These are phyloP conservation scores for Myrmophylax atrothorax DNA, from an alignment of 2,113 vertebrate species.

Conservation along the genomic window DNA sequence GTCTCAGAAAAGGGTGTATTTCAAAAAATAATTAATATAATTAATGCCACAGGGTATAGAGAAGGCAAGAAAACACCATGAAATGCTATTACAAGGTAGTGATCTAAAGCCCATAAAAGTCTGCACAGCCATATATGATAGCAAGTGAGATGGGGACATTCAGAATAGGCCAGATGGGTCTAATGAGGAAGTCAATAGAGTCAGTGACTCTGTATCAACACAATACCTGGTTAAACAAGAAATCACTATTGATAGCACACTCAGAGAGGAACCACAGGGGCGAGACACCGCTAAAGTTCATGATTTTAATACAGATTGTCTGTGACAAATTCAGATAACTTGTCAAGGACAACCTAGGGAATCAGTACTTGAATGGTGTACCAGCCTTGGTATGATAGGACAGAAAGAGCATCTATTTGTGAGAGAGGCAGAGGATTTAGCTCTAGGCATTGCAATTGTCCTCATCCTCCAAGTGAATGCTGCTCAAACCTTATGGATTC, in stretches of 20 bases:
- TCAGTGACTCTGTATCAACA: background rate
- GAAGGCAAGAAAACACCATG: background rate
- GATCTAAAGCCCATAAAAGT: background rate
- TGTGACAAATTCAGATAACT: background rate
- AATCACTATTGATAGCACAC: background rate
- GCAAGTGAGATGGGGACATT: background rate
- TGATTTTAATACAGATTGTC: background rate
- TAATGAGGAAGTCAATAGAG: background rate
- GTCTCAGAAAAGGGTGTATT: background rate
- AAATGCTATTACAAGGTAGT: background rate
- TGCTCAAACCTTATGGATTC: fast-evolving
- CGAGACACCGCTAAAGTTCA: background rate
- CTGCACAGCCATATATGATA: background rate
- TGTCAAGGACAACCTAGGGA: background rate
- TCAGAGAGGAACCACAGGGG: background rate
- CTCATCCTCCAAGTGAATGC: background rate
- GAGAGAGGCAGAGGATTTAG: background rate
- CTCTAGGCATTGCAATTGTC: background rate
- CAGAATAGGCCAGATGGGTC: background rate
- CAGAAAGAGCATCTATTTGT: background rate
- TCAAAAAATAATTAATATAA: background rate
- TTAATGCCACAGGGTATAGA: background rate
- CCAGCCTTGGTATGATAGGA: background rate
- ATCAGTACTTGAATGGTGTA: background rate
- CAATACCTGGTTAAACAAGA: background rate